Conservation (phyloP, 2,797 vertebrate genomes). For the Hephaestus fuliginosus region DNA sequence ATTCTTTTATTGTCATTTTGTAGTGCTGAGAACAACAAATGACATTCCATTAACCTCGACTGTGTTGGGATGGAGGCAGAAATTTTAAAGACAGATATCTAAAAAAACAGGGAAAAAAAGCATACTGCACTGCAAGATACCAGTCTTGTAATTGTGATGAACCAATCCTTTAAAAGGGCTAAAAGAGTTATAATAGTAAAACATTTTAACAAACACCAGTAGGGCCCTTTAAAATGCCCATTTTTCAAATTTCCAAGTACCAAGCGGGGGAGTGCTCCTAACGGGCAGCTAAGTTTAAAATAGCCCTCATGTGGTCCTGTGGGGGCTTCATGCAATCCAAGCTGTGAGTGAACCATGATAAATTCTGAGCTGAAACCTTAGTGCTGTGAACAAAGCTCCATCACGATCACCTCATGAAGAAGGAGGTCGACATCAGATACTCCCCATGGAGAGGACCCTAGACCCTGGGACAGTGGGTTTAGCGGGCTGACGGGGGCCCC, state of each 20-base stretch:
- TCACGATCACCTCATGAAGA: constrained; percentile 62
- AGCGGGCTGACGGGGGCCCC: constrained; percentile 41
- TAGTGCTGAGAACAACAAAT: neutral
- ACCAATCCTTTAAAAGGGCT: neutral
- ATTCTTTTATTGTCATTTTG: neutral
- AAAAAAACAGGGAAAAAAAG: neutral
- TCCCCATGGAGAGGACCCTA: constrained; percentile 60
- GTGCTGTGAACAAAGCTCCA: constrained; percentile 39
- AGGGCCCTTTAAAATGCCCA: neutral
- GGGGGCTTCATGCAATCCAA: constrained; percentile 31
- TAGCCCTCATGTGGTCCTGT: constrained; percentile 52
- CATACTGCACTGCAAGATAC: neutral
- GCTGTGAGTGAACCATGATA: constrained; percentile 49
- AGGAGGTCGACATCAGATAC: constrained; percentile 65
- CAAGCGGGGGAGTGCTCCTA: neutral
- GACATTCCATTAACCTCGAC: neutral
- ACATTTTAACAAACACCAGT: neutral
- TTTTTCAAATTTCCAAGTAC: constrained; percentile 35
- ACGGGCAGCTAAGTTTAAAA: constrained; percentile 50
- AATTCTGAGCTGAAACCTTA: constrained; percentile 56
- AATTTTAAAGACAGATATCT: neutral
- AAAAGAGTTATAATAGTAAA: neutral
- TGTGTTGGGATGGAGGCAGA: neutral
- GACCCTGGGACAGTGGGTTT: constrained; percentile 58
- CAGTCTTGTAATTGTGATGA: neutral